These are phyloP conservation scores for Germaria angustata DNA, from an alignment of 2,888 invertebrate genomes.

Conservation along the genomic window DNA sequence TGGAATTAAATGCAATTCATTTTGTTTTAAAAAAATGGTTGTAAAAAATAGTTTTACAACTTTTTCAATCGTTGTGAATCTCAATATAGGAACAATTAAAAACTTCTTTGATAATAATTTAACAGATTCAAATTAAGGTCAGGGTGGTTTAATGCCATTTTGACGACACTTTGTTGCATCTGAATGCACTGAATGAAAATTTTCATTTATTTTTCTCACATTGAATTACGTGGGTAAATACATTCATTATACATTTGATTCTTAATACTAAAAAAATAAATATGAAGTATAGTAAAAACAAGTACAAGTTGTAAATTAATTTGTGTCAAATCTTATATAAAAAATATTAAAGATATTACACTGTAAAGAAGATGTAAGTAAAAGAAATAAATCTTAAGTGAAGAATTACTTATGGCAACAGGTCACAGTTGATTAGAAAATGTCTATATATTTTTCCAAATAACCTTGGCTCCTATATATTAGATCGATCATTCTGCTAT, in stretches of 20 bases:
- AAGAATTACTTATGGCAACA: too few species aligned
- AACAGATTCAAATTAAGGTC: slow-evolving; percentile 24
- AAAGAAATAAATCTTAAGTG: too few species aligned
- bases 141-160: slow-evolving; percentile 41
- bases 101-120: slow-evolving; percentile 5
- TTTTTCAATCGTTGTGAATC: not conserved
- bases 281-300: not conserved
- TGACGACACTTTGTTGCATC: slow-evolving; percentile 18
- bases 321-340: not conserved
- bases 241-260: too few species aligned
- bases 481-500: too few species aligned
- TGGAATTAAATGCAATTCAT: slow-evolving; percentile 16
- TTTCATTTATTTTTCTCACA: slow-evolving; percentile 23
- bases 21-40: not conserved
- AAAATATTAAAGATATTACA: too few species aligned
- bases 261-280: not conserved
- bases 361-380: too few species aligned
- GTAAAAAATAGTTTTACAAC: slow-evolving; percentile 17
- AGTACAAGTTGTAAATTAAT: not conserved
- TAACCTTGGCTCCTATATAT: too few species aligned
- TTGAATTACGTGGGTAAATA: too few species aligned
- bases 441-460: too few species aligned
- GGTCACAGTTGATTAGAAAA: too few species aligned
- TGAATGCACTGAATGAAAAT: slow-evolving; percentile 4
- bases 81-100: not conserved